A percentile compares a stretch with the other conserved stretches of the same genome.
phyloP scores from a whole-genome alignment of 2,797 vertebrate species.

The Acanthis flammea region DNA sequence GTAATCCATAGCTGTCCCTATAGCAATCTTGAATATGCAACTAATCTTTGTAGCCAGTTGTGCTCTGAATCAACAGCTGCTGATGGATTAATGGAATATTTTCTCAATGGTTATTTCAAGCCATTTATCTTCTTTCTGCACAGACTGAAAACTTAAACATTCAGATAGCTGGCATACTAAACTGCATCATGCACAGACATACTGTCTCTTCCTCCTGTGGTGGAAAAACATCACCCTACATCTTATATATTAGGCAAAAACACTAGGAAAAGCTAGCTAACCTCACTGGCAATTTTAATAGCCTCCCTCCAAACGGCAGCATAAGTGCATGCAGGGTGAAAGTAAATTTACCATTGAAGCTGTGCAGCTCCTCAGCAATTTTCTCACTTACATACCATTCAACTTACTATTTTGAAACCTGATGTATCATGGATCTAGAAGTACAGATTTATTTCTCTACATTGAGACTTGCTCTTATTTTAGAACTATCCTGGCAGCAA shows the following conservation, averaged over 20 bases:
- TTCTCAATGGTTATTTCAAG: background rate
- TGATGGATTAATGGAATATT: conserved; percentile 37
- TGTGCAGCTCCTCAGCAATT: background rate
- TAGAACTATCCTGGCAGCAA: background rate
- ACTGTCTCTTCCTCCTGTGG: background rate
- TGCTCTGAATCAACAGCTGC: background rate
- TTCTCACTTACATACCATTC: background rate
- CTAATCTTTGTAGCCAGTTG: background rate
- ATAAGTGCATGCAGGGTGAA: background rate
- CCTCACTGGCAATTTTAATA: background rate
- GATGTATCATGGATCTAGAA: background rate
- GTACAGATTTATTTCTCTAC: background rate
- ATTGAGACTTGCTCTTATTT: background rate
- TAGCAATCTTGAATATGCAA: background rate
- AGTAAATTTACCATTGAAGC: background rate
- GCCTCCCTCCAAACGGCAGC: background rate
- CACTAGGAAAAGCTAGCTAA: background rate
- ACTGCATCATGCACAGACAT: background rate
- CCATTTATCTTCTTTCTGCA: background rate
- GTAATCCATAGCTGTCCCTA: background rate
- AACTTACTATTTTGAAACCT: background rate
- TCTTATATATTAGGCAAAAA: background rate
- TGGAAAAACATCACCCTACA: background rate
- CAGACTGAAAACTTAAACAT: background rate
- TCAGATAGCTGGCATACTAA: background rate